Evolutionary conservation across 2,888 invertebrate genomes (phyloP), one percentile per base, ranked within the genome.

Genomic region (Catocala fraxini): DNA sequence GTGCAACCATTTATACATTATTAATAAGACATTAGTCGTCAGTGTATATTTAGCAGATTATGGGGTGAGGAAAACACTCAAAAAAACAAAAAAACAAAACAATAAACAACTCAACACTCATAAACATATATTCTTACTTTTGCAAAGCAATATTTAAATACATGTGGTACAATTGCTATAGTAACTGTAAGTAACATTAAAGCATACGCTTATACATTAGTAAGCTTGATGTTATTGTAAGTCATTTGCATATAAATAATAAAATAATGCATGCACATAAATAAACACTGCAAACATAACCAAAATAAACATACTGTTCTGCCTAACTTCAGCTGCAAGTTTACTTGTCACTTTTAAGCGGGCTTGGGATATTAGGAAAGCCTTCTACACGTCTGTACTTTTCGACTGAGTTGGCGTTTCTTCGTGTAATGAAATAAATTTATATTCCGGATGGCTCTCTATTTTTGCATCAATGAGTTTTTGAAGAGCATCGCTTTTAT

Each of bases 391-490:
- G 66, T 94, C 94, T 68, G 94, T 94, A 79, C 89, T 92, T 84
- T 92, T 94, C 35, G 94, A 92, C 56, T 86, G 77, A 42, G 86
- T 84, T 51, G 85, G 79, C 59, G 86, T 84, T 75, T 91, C 90
- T 49, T 89, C 86, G 56, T 90, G 89, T 75, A 93, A 81, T 41
- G 89, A 82, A 63, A 91, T 85, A 64, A 84, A 86, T 78, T 92
- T 93, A 78, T 93, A 93, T 70, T 94, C 93, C 7, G 93, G 92
- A 59, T 93, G 90, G 71, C 83, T 90, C 70, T 91, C 91, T 71
- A 93, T 83, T 81, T 91, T 93, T 0, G 91, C 91, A 56, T 90
- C 89, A 55, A 94, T 93, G 51, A 91, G 82, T 78, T 90, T 93
- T 70, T 91, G 89, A 41, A 93, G 74, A 47, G 87, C 91, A 65